Percentiles rank a stretch among this genome's conserved stretches.
Evolutionary conservation across 2,797 vertebrate species (phyloP).

Genomic region (Lophotriccus pileatus): DNA sequence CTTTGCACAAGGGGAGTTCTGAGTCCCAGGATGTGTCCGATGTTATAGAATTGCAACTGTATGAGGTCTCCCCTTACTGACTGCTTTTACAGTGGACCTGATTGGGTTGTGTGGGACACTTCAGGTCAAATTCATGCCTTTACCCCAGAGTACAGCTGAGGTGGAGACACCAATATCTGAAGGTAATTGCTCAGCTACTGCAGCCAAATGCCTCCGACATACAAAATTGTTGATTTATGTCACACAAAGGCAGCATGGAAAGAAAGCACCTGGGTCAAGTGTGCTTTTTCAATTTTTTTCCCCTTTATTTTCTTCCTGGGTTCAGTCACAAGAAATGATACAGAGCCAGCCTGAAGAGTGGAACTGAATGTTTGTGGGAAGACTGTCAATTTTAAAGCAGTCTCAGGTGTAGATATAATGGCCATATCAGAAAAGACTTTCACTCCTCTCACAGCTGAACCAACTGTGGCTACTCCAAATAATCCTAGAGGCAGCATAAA

Average conservation of each 20-base stretch:
- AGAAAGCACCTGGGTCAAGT: conserved; percentile 43
- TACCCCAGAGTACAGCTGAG: neutral
- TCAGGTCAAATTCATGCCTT: neutral
- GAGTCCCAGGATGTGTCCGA: neutral
- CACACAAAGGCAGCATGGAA: conserved; percentile 35
- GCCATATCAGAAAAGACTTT: neutral
- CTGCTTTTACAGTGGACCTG: neutral
- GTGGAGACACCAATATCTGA: conserved; percentile 7
- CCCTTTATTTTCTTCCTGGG: neutral
- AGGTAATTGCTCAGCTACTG: conserved; percentile 34
- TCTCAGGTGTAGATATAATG: conserved; percentile 1
- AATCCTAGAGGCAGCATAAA: neutral
- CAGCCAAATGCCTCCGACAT: conserved; percentile 8
- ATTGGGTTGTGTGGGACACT: neutral
- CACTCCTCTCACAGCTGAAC: neutral
- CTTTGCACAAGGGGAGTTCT: neutral
- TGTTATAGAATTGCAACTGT: neutral
- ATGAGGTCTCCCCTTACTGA: neutral
- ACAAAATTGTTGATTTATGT: conserved; percentile 55
- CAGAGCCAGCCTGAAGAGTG: conserved; percentile 5
- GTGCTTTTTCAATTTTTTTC: neutral
- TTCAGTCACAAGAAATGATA: conserved; percentile 30
- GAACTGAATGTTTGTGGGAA: conserved; percentile 21
- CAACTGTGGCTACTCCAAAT: neutral
- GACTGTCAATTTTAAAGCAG: conserved; percentile 43